Evolutionary conservation across 1,140 invertebrate species (phyloP).

Genomic region (Diprion similis): DNA sequence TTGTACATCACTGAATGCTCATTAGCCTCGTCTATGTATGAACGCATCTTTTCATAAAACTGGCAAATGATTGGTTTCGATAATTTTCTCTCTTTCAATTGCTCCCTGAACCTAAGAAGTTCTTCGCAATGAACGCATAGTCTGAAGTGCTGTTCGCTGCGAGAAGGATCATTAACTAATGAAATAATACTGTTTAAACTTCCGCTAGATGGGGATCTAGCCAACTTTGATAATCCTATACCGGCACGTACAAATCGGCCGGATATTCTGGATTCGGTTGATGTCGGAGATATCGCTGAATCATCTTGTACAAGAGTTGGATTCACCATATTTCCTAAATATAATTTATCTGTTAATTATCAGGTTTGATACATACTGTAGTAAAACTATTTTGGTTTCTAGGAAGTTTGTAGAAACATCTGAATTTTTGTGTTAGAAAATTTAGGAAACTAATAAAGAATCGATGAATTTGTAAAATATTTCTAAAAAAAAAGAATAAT

Average conservation of each 20-base stretch:
- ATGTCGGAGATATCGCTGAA: slow-evolving; percentile 48
- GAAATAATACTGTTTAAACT: slow-evolving; percentile 63
- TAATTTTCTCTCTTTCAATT: slow-evolving; percentile 80
- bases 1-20: slow-evolving; percentile 82
- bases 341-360: slow-evolving; percentile 17
- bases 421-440: neutral
- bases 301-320: slow-evolving; percentile 58
- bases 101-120: slow-evolving; percentile 81
- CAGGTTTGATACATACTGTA: neutral
- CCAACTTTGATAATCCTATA: slow-evolving; percentile 54
- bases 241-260: slow-evolving; percentile 66
- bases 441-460: no score
- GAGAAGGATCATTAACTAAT: slow-evolving; percentile 59
- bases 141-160: slow-evolving; percentile 72
- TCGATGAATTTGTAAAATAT: no score
- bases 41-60: slow-evolving; percentile 82
- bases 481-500: slow-evolving; percentile 10
- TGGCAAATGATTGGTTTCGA: slow-evolving; percentile 80
- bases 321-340: slow-evolving; percentile 68
- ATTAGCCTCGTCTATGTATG: slow-evolving; percentile 78
- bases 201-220: slow-evolving; percentile 57
- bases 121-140: slow-evolving; percentile 85
- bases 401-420: neutral
- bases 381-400: no score
- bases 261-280: slow-evolving; percentile 45